phyloP scores from a whole-genome alignment of 1,140 invertebrate species.

The Zaprionus capensis region DNA sequence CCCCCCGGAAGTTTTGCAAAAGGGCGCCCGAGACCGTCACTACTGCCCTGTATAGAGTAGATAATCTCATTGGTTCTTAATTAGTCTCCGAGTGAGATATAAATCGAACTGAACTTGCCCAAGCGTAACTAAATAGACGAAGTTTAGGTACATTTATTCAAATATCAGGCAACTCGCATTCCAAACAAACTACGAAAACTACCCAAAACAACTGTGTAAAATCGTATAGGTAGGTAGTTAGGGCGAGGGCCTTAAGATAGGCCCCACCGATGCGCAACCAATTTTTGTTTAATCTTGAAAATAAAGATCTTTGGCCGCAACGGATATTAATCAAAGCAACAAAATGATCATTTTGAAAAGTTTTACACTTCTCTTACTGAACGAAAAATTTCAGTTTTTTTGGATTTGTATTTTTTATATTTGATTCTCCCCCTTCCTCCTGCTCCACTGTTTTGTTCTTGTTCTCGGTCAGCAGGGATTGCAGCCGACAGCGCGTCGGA shows the following conservation, averaged over 20 bases:
- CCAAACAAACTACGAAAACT: background rate
- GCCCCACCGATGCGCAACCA: slow-evolving; percentile 24
- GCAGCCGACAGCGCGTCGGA: background rate
- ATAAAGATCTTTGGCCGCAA: slow-evolving; percentile 48
- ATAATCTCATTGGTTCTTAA: background rate
- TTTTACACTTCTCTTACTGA: slow-evolving; percentile 12
- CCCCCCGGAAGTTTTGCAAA: too few species aligned
- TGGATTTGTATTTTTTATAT: background rate
- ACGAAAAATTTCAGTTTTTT: slow-evolving; percentile 2
- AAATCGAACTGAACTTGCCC: background rate
- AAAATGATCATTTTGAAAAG: slow-evolving; percentile 36
- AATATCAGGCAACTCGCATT: background rate
- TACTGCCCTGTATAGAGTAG: background rate
- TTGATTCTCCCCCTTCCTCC: background rate
- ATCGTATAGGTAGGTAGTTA: background rate
- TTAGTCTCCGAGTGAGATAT: slow-evolving; percentile 1
- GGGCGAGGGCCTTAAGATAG: background rate
- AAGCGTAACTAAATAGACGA: background rate
- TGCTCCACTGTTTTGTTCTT: background rate
- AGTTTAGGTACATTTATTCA: background rate
- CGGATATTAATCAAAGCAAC: slow-evolving; percentile 46
- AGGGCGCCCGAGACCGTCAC: too few species aligned
- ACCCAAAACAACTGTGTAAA: background rate
- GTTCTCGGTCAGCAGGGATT: slow-evolving; percentile 3
- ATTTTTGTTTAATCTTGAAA: slow-evolving; percentile 47